Base-by-base conservation (phyloP, 2,888 invertebrate species). In the Bellardia bayeri region DNA sequence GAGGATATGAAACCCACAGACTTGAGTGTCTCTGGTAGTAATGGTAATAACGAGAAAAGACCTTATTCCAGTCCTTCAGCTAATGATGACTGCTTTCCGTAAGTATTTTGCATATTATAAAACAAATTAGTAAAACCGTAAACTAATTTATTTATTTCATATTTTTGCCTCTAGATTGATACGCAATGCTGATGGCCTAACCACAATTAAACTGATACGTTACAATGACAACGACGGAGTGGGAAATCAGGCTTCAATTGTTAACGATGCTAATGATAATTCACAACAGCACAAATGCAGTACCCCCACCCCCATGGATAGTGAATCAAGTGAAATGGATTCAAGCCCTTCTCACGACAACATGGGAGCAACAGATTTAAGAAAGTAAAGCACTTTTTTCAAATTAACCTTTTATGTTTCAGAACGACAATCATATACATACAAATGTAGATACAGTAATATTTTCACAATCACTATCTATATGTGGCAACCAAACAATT, bases 1-100 rank as follows among this genome's bases (percentile, higher is more conserved):
- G 96, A 96, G 89, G 95, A 96, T 90, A 95, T 96, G 94, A 93
- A 94, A 86, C 96, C 96, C 78, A 96, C 96, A 64, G 96, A 96
- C 92, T 93, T 96, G 89, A 96, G 96, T 91, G 96, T 93, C 40
- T 90, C 87, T 5, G 90, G 90, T 11, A 84, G 89, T 64, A 78
- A 61, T 69, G 69, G 63, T 13, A 86, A 61, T 51, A 88, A 88
- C 51, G 91, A 91, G 61, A 91, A 91, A 76, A 89, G 90, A 76
- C 90, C 90, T 23, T 91, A 91, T 84, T 90, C 91, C 56, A 87
- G 82, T 54, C 89, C 89, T 13, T 88, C 90, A 33, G 88, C 89
- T 13, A 89, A 86, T 82, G 93, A 92, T 89, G 93, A 93, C 89
- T 93, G 94, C 84, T 94, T 93, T 91, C 93, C 93, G 93, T 94